Evolutionary conservation across 2,797 vertebrate species (phyloP), one percentile per base, ranked within the genome.

Genomic region (Hemitrygon akajei): DNA sequence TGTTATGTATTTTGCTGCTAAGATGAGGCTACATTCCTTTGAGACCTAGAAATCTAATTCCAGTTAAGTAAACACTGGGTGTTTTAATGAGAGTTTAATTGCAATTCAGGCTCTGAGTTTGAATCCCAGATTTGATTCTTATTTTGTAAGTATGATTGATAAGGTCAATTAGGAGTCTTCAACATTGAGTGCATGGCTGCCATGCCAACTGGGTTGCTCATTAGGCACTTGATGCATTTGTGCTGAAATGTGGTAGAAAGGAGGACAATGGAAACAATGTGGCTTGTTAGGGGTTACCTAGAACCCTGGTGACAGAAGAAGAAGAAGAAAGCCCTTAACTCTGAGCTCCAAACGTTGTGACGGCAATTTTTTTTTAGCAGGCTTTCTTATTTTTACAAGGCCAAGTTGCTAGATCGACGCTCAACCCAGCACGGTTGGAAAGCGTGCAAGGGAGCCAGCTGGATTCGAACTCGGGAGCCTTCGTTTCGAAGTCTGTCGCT

Each of bases 21-120:
- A 34, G 18, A 63, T 89, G 18, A 66, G 34, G 16, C 14, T 37
- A 3, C 14, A 34, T 89, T 66, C 60, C 86, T 63, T 66, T n/a
- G 86, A 89, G 60, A 66, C 60, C 60, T 66, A 60, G 69, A 89
- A 89, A 89, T 66, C 86, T 89, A 89, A 89, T 69, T 89, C 60
- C 63, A 37, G 63, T 89, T 89, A 89, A 69, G 63, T 89, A 69
- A 89, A 69, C n/a, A 69, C n/a, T 89, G 18, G n/a, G 86, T 89
- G 30, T 69, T 89, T 89, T 69, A 89, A 69, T 69, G 18, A 69
- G 7, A 37, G n/a, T 89, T 69, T 69, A 89, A 89, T 37, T 89
- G 60, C 63, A 22, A 89, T 89, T 69, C 63, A 69, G 86, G 60
- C n/a, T 89, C 60, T 16, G 63, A 87, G n/a, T 69, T 69, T 0